Percentiles rank a stretch among this genome's conserved stretches.
These are phyloP conservation scores for Muntiacus muntjak DNA, from an alignment of 2,113 vertebrate genomes.

Conservation along the genomic window DNA sequence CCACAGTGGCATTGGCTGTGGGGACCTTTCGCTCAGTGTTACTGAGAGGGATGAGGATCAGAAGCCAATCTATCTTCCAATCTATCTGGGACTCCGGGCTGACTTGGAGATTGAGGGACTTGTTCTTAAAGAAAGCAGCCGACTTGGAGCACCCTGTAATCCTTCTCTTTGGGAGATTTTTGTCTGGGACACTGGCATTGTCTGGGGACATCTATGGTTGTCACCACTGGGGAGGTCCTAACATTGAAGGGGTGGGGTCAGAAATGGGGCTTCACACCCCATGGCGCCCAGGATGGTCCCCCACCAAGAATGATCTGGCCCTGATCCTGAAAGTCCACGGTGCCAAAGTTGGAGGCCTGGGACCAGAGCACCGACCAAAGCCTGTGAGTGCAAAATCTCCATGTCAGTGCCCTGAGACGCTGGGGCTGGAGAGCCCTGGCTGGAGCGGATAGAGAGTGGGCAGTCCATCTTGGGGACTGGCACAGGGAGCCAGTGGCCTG, in stretches of 20 bases:
- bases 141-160: accelerated
- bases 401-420: accelerated
- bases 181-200: not conserved
- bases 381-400: not conserved
- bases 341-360: no score
- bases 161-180: not conserved
- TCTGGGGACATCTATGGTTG: not conserved
- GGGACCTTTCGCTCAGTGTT: not conserved
- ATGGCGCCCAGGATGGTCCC: accelerated
- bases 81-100: not conserved
- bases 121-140: not conserved
- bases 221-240: not conserved
- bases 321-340: not conserved
- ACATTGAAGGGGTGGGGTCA: not conserved
- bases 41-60: not conserved
- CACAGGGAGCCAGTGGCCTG: accelerated
- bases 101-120: not conserved
- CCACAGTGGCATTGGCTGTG: not conserved
- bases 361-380: not conserved
- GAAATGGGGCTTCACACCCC: no score
- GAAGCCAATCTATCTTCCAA: not conserved
- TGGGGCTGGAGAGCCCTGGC: no score
- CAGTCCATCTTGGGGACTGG: no score
- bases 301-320: not conserved
- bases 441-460: not conserved